Percentiles rank a stretch among this genome's conserved stretches.
These are phyloP conservation scores for Caenorhabditis brenneri DNA, from an alignment of 1,140 invertebrate species.

Conservation along the genomic window DNA sequence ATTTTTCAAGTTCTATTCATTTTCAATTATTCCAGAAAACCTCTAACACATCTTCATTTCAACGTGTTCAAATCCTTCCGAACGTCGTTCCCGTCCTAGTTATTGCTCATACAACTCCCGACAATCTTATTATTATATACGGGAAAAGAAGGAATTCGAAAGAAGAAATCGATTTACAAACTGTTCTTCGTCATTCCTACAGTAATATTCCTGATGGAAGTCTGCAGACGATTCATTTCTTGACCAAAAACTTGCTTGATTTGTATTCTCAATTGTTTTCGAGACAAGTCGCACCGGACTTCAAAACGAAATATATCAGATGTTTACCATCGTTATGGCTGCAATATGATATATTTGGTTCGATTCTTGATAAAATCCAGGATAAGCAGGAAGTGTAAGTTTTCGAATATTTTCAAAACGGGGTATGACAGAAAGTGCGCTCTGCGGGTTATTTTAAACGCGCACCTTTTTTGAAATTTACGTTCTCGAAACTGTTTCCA, in stretches of 20 bases:
- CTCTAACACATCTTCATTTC: neutral
- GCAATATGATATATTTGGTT: slow-evolving; percentile 3
- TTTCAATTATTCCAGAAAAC: neutral
- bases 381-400: neutral
- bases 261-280: neutral
- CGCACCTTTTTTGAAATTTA: no score
- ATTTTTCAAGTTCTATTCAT: neutral
- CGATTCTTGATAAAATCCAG: neutral
- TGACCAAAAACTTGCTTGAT: neutral
- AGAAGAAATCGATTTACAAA: slow-evolving; percentile 22
- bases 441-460: no score
- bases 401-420: no score
- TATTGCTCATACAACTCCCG: neutral
- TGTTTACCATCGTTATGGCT: slow-evolving; percentile 22
- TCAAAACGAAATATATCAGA: neutral
- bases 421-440: no score
- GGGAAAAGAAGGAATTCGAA: neutral
- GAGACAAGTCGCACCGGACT: neutral
- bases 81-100: neutral
- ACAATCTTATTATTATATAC: neutral
- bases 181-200: slow-evolving; percentile 3
- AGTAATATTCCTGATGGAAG: slow-evolving; percentile 34
- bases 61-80: neutral
- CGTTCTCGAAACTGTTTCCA: no score
- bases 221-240: neutral